phyloP scores from a whole-genome alignment of 1,140 invertebrate species.

The Aporrectodea caliginosa region DNA sequence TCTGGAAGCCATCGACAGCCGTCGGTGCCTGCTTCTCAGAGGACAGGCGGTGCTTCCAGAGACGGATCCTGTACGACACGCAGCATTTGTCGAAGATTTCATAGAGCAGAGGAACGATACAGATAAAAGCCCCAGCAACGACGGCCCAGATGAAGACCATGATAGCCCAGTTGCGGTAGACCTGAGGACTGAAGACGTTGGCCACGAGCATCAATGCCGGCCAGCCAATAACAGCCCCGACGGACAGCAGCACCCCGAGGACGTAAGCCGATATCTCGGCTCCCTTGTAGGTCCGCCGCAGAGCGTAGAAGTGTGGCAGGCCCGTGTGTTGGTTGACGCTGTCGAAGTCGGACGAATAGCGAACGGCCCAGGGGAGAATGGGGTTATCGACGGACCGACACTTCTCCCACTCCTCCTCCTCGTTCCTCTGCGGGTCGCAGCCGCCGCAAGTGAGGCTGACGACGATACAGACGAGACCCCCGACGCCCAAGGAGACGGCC shows the following conservation, averaged over 20 bases:
- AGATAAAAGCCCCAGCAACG: not conserved
- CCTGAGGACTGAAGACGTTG: not conserved
- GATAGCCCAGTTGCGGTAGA: not conserved
- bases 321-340: slow-evolving; percentile 16
- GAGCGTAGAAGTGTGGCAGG: slow-evolving; percentile 9
- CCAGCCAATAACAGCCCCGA: slow-evolving; percentile 16
- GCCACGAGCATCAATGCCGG: slow-evolving; percentile 24
- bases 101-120: not conserved
- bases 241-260: slow-evolving; percentile 24
- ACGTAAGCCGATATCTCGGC: slow-evolving; percentile 27
- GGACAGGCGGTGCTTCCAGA: not conserved
- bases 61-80: not conserved
- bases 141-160: not conserved
- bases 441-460: slow-evolving; percentile 24
- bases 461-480: slow-evolving; percentile 15
- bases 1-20: too few species aligned
- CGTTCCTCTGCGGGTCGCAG: slow-evolving; percentile 14
- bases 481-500: slow-evolving; percentile 19
- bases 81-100: not conserved
- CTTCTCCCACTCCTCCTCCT: slow-evolving; percentile 29
- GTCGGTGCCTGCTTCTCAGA: too few species aligned
- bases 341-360: slow-evolving; percentile 13
- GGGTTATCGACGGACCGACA: slow-evolving; percentile 19
- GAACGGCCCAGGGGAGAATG: slow-evolving; percentile 24
- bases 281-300: not conserved